These are phyloP conservation scores for Zygothrica quintamaculata DNA, from an alignment of 2,888 invertebrate genomes.

Conservation along the genomic window DNA sequence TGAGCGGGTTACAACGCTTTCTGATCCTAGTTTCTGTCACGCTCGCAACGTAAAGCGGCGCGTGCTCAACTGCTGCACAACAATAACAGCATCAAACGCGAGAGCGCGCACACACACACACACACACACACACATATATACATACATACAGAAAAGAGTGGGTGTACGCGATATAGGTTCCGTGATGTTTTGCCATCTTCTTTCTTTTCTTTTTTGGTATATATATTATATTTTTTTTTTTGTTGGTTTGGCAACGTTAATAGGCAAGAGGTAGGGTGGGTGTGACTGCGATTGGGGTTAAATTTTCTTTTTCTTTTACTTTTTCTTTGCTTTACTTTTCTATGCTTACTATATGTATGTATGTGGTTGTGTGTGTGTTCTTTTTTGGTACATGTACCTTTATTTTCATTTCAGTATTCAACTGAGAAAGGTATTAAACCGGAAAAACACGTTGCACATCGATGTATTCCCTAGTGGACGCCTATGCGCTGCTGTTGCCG, in stretches of 20 bases:
- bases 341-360: no score
- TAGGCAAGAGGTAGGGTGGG: no score
- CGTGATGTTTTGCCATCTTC: conserved; percentile 51
- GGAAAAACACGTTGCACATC: conserved; percentile 80
- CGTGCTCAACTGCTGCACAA: conserved; percentile 70
- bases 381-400: conserved; percentile 57
- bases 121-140: conserved; percentile 19
- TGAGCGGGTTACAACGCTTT: not conserved
- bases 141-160: conserved; percentile 6
- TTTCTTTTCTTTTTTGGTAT: not conserved
- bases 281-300: no score
- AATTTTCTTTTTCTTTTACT: conserved; percentile 3
- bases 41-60: conserved; percentile 72
- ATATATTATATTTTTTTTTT: no score
- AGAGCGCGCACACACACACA: conserved; percentile 5
- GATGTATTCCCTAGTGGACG: conserved; percentile 62
- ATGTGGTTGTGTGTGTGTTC: no score
- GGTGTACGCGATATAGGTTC: conserved; percentile 49
- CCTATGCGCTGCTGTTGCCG: not conserved
- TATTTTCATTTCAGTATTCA: conserved; percentile 77
- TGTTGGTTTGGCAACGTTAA: no score
- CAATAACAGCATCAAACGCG: conserved; percentile 14
- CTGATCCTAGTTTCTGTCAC: conserved; percentile 47
- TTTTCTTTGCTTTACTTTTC: conserved; percentile 15
- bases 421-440: conserved; percentile 77